Percentiles rank a stretch among this genome's conserved stretches.
Evolutionary conservation across 1,140 invertebrate genomes (phyloP).

Genomic region (Bicyclus anynana): DNA sequence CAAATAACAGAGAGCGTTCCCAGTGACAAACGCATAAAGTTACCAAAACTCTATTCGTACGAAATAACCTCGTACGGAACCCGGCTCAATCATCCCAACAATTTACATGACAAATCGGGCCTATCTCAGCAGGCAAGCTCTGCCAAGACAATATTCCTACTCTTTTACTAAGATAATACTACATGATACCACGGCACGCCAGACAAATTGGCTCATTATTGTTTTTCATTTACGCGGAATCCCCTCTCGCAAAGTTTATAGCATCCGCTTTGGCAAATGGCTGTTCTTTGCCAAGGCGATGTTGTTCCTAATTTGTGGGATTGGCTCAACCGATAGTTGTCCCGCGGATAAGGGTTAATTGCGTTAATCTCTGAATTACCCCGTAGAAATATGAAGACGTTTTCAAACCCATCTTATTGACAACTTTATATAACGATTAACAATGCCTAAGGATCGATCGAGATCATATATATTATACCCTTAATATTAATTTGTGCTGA

Average conservation of each 20-base stretch:
- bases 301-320: constrained; percentile 39
- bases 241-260: constrained; percentile 21
- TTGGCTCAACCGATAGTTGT: constrained; percentile 27
- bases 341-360: constrained; percentile 28
- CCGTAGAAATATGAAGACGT: no score
- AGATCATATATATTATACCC: no score
- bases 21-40: not conserved
- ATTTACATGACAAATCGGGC: constrained; percentile 28
- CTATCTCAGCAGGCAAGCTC: constrained; percentile 17
- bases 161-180: constrained; percentile 27
- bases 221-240: constrained; percentile 41
- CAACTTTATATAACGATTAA: no score
- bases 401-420: no score
- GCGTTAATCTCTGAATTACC: no score
- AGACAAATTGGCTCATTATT: constrained; percentile 41
- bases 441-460: no score
- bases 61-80: constrained; percentile 4
- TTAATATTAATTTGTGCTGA: no score
- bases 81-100: constrained; percentile 20
- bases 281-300: constrained; percentile 33
- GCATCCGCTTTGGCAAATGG: constrained; percentile 15
- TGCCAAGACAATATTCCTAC: constrained; percentile 24
- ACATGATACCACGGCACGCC: constrained; percentile 13
- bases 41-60: constrained; percentile 2
- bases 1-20: not conserved